Evolutionary conservation across 2,113 vertebrate genomes (phyloP).

Genomic region (Triplophysa tibetana): DNA sequence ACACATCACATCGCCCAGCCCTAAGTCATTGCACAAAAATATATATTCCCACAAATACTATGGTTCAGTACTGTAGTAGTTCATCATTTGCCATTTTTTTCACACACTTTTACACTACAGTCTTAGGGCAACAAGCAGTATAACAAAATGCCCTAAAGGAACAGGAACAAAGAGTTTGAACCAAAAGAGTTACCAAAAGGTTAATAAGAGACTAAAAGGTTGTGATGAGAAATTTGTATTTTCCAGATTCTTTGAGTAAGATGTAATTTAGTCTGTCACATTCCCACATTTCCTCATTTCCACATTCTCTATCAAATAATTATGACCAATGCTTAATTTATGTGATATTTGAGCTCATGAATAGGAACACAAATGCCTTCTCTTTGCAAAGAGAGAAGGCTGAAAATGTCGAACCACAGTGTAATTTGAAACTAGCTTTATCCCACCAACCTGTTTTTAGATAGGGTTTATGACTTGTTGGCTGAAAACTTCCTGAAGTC

Average conservation of each 20-base stretch:
- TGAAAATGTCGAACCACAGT: constrained; percentile 27
- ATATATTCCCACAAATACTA: not conserved
- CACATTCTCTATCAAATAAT: not conserved
- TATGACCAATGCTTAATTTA: constrained; percentile 6
- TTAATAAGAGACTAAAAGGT: not conserved
- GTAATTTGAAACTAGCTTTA: constrained; percentile 45
- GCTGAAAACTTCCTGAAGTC: constrained; percentile 15
- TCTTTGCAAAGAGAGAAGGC: not conserved
- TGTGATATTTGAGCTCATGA: constrained; percentile 3
- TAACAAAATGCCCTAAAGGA: no score
- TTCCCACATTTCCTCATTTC: no score
- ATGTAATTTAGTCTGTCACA: constrained; percentile 5
- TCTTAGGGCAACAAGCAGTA: no score
- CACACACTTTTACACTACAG: no score
- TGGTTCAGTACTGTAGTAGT: no score
- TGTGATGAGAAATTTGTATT: constrained; percentile 11
- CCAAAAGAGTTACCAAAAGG: not conserved
- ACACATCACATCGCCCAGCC: no score
- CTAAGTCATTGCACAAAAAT: not conserved
- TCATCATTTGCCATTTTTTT: no score
- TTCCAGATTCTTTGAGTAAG: not conserved
- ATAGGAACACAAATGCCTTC: not conserved
- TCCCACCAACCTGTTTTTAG: constrained; percentile 14
- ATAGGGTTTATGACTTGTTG: constrained; percentile 15
- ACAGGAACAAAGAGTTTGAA: not conserved